Conservation (phyloP, 2,113 vertebrate genomes). For the Sminthopsis crassicaudata region DNA sequence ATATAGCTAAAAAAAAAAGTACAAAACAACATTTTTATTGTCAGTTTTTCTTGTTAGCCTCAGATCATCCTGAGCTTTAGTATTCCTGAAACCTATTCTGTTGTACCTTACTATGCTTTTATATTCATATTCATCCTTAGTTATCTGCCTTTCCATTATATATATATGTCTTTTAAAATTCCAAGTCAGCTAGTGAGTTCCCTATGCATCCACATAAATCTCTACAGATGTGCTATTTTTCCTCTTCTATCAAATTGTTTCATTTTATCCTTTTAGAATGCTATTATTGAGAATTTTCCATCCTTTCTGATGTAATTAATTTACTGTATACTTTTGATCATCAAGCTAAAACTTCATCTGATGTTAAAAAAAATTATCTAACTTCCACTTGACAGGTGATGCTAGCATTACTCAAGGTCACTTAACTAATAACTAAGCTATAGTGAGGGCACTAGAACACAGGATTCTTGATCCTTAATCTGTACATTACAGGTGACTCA, state of each 20-base stretch:
- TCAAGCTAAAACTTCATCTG: background rate
- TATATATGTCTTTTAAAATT: background rate
- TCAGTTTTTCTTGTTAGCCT: background rate
- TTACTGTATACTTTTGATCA: background rate
- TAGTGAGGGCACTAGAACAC: background rate
- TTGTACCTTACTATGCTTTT: background rate
- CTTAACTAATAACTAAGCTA: background rate
- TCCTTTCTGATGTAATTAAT: background rate
- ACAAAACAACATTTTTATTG: background rate
- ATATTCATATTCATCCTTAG: background rate
- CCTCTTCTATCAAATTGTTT: background rate
- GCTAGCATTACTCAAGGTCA: background rate
- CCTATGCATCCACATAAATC: background rate
- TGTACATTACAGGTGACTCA: background rate
- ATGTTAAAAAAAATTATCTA: background rate
- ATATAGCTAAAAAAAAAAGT: background rate
- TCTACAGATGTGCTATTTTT: background rate
- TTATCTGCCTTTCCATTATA: background rate
- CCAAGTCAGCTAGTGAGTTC: background rate
- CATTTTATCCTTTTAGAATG: background rate
- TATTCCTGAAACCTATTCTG: background rate
- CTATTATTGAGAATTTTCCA: background rate
- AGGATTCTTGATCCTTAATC: background rate
- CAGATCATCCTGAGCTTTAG: background rate
- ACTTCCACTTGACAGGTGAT: background rate